A percentile compares a stretch with the other conserved stretches of the same genome.
Conservation (phyloP, 1,140 invertebrate genomes). For the Sarcophaga peregrina region DNA sequence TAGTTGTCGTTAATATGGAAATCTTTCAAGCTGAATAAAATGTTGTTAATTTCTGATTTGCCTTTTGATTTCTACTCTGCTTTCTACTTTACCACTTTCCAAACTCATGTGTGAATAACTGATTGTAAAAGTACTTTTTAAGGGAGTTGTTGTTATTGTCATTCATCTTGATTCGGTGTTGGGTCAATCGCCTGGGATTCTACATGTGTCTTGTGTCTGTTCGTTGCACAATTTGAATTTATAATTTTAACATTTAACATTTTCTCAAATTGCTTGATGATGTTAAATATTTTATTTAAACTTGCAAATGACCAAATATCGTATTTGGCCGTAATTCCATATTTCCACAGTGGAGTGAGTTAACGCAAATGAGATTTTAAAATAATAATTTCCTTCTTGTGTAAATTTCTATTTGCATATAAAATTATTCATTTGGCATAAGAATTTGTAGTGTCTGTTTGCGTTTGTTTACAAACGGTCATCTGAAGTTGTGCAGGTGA, state of each 20-base stretch:
- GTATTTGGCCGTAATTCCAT: neutral
- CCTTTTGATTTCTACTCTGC: neutral
- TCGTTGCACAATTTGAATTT: constrained; percentile 31
- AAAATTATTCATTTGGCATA: neutral
- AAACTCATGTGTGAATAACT: neutral
- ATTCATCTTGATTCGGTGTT: neutral
- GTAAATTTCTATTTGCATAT: neutral
- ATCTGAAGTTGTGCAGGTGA: neutral
- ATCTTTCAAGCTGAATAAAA: constrained; percentile 14
- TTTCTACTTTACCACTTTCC: neutral
- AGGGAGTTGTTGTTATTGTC: neutral
- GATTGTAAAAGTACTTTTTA: neutral
- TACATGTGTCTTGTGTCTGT: constrained; percentile 31
- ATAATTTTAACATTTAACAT: constrained; percentile 32
- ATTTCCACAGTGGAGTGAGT: too few species aligned
- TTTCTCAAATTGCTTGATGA: neutral
- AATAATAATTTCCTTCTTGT: neutral
- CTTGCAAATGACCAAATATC: constrained; percentile 19
- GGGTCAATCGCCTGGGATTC: neutral
- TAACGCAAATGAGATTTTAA: neutral
- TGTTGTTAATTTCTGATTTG: constrained; percentile 25
- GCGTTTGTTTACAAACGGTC: neutral
- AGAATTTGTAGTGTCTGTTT: neutral
- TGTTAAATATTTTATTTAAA: constrained; percentile 40
- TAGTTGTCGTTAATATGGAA: constrained; percentile 14